Conservation (phyloP, 2,113 vertebrate species). For the Ammodytes marinus region DNA sequence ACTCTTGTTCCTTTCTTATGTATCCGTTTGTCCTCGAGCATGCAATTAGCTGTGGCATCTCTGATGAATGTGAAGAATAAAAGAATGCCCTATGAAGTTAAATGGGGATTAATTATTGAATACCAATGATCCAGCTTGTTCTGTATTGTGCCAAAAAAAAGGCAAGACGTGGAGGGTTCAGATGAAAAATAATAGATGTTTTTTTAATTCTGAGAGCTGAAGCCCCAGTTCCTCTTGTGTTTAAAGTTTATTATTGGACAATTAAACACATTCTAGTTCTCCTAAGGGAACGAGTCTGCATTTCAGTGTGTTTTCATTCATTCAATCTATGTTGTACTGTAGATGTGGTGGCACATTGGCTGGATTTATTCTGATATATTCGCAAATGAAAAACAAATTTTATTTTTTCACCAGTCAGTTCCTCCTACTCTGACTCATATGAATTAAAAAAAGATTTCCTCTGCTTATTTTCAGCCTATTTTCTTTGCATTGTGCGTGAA, state of each 20-base stretch:
- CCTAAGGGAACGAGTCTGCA: slow-evolving; percentile 14
- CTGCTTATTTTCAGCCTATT: slow-evolving; percentile 19
- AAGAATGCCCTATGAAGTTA: slow-evolving; percentile 67
- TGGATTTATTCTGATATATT: slow-evolving; percentile 34
- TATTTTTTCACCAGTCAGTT: background rate
- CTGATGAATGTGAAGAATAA: slow-evolving; percentile 67
- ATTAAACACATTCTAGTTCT: slow-evolving; percentile 27
- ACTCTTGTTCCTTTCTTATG: slow-evolving; percentile 41
- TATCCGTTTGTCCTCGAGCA: slow-evolving; percentile 61
- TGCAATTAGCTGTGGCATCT: slow-evolving; percentile 69
- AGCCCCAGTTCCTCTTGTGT: slow-evolving; percentile 29
- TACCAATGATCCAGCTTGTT: slow-evolving; percentile 44
- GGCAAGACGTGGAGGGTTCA: slow-evolving; percentile 54
- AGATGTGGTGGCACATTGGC: slow-evolving; percentile 22
- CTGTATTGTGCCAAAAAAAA: slow-evolving; percentile 62
- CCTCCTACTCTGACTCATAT: slow-evolving; percentile 15
- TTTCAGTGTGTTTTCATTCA: slow-evolving; percentile 16
- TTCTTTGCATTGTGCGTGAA: slow-evolving; percentile 5
- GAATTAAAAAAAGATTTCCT: slow-evolving; percentile 25
- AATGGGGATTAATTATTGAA: slow-evolving; percentile 75
- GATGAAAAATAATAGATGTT: slow-evolving; percentile 35
- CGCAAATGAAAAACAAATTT: slow-evolving; percentile 4
- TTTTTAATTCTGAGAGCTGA: slow-evolving; percentile 22
- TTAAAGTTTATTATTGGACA: slow-evolving; percentile 36
- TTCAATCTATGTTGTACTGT: background rate